phyloP scores from a whole-genome alignment of 2,113 vertebrate species.

The Anolis sagrei region DNA sequence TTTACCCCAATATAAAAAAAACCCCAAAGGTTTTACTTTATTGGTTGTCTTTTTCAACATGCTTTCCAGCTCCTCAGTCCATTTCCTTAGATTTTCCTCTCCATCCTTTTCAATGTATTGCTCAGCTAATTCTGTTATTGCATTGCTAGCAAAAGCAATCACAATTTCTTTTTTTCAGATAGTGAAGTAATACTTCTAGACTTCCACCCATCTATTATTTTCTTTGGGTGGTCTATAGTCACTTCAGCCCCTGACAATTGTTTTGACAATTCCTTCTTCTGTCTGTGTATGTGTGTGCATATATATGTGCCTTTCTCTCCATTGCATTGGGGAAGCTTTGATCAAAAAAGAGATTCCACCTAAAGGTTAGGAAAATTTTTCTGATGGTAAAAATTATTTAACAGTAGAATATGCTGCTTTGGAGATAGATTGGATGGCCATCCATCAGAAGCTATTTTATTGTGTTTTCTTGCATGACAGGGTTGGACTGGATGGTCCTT shows the following conservation, averaged over 20 bases:
- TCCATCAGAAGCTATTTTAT: no score
- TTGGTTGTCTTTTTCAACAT: slow-evolving; percentile 71
- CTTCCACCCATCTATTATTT: background rate
- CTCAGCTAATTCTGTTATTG: slow-evolving; percentile 37
- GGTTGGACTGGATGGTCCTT: no score
- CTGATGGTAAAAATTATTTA: no score
- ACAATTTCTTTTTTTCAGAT: slow-evolving; percentile 23
- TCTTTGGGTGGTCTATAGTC: background rate
- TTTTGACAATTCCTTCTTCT: background rate
- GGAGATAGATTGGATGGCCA: no score
- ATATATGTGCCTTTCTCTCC: background rate
- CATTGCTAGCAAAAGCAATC: slow-evolving; percentile 13
- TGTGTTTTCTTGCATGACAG: no score
- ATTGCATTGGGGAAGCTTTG: background rate
- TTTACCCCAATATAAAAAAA: slow-evolving; percentile 6
- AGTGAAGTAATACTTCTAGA: slow-evolving; percentile 9
- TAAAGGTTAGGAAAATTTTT: no score
- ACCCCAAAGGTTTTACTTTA: slow-evolving; percentile 63
- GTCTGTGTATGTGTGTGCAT: no score
- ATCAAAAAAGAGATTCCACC: background rate
- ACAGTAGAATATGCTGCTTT: no score
- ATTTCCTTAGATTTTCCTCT: slow-evolving; percentile 59
- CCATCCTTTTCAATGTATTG: slow-evolving; percentile 58
- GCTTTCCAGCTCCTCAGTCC: slow-evolving; percentile 74
- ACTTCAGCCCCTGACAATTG: background rate